Evolutionary conservation across 64 coral and sea anemone species (phyloP).

Genomic region (Platygyra sinensis): DNA sequence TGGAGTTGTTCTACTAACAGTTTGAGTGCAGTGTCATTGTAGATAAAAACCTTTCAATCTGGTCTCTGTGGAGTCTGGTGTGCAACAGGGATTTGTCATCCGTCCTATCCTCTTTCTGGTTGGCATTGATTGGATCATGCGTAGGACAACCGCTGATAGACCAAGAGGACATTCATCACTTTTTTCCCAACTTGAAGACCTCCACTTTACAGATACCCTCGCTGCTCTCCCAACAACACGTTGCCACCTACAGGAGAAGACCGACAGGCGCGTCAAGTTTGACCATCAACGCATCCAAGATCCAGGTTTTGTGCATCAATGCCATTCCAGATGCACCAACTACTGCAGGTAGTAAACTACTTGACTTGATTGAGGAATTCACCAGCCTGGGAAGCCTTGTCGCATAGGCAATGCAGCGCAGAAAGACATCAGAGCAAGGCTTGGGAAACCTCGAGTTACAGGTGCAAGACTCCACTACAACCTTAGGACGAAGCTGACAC

Average conservation of each 20-base stretch:
- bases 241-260: neutral
- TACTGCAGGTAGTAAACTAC: neutral
- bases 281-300: neutral
- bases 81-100: neutral
- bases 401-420: slow-evolving; percentile 28
- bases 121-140: neutral
- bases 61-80: too few species aligned
- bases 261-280: neutral
- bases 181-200: slow-evolving; percentile 12
- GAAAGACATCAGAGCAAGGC: slow-evolving; percentile 36
- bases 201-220: neutral
- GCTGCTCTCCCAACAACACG: neutral
- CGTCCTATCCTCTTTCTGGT: neutral
- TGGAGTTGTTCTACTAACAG: slow-evolving; percentile 16
- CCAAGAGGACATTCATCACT: neutral
- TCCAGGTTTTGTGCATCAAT: neutral
- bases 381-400: slow-evolving; percentile 41
- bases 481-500: neutral
- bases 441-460: slow-evolving; percentile 12
- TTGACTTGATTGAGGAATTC: slow-evolving; percentile 2
- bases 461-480: slow-evolving; percentile 28
- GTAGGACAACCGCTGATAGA: neutral
- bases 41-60: neutral
- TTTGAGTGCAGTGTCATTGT: slow-evolving; percentile 45
- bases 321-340: neutral